Percentiles rank a stretch among this genome's conserved stretches.
These are phyloP conservation scores for Drosophila picticornis DNA, from an alignment of 2,888 invertebrate species.

Conservation along the genomic window DNA sequence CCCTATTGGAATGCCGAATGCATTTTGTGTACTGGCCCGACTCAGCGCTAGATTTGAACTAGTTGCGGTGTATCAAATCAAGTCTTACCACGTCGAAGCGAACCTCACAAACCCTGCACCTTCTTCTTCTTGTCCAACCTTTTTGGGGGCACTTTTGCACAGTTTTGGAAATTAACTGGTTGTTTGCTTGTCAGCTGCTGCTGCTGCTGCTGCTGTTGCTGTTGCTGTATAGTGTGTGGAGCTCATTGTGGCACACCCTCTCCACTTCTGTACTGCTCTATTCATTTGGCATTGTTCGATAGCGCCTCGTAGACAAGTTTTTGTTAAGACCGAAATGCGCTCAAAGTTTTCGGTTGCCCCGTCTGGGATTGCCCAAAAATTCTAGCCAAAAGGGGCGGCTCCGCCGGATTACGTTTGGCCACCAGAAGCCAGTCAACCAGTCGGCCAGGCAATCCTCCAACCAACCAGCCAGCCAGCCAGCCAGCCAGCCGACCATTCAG, in stretches of 20 bases:
- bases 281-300: slow-evolving; percentile 68
- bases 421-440: slow-evolving; percentile 33
- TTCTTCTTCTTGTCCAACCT: no score
- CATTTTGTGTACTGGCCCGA: slow-evolving; percentile 35
- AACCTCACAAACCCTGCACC: slow-evolving; percentile 21
- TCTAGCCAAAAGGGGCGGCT: slow-evolving; percentile 37
- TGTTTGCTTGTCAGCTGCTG: slow-evolving; percentile 59
- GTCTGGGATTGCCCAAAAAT: slow-evolving; percentile 54
- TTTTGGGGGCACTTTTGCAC: slow-evolving; percentile 62
- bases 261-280: not conserved
- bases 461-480: slow-evolving; percentile 12
- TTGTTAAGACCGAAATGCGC: slow-evolving; percentile 63
- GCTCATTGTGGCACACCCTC: slow-evolving; percentile 17
- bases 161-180: slow-evolving; percentile 78
- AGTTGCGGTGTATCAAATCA: slow-evolving; percentile 64
- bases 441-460: slow-evolving; percentile 15
- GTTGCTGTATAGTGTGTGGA: slow-evolving; percentile 15
- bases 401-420: slow-evolving; percentile 42
- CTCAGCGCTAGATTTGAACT: slow-evolving; percentile 50
- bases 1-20: slow-evolving; percentile 32
- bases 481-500: slow-evolving; percentile 31
- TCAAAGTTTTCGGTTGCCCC: slow-evolving; percentile 58
- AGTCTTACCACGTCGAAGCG: slow-evolving; percentile 56
- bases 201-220: slow-evolving; percentile 12
- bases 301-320: slow-evolving; percentile 64